Base-by-base conservation (phyloP, 2,888 invertebrate species). In the Arrhopalites spinosus region DNA sequence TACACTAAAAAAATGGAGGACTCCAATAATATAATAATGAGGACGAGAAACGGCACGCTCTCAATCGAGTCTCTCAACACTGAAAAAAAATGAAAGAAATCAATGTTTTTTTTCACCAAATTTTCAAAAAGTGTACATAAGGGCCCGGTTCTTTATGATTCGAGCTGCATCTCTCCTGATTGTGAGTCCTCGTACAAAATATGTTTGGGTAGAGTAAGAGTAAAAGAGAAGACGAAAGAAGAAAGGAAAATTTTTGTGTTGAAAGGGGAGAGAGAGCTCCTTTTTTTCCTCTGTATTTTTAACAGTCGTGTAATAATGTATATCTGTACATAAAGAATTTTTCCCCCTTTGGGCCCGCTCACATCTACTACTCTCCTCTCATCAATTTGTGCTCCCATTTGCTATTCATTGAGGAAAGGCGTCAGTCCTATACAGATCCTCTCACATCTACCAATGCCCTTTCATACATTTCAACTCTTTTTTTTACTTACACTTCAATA, bases 341-440 rank as follows among this genome's bases (percentile, higher is more conserved):
- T 64, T 56, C 59, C 74, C 74, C 74, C 74, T 74, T 74, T 74
- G 67, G 74, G 74, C 43, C 67, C 64, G 20, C 72, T 69, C n/a
- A n/a, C n/a, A n/a, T n/a, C n/a, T n/a, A n/a, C n/a, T n/a, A n/a
- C n/a, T n/a, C 69, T 50, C 45, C 73, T 73, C 56, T 74, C 74
- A 29, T 74, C 74, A 74, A 74, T 74, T 74, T 70, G 77, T 69
- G 74, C 61, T 74, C 73, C 73, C 66, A 76, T 78, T 78, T 71
- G 74, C 53, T 66, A 66, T 73, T 77, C 73, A 50, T 70, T 74
- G 56, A 73, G 56, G 64, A 75, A 72, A 78, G 77, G 78, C 77
- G 78, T 78, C 76, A 75, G 69, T 78, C 71, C 68, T 47, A 25
- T 30, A 56, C 66, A 64, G 30, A 50, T 59, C 59, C 71, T 59